A percentile compares a stretch with the other conserved stretches of the same genome.
phyloP scores from a whole-genome alignment of 2,113 vertebrate species.

The Damaliscus lunatus region DNA sequence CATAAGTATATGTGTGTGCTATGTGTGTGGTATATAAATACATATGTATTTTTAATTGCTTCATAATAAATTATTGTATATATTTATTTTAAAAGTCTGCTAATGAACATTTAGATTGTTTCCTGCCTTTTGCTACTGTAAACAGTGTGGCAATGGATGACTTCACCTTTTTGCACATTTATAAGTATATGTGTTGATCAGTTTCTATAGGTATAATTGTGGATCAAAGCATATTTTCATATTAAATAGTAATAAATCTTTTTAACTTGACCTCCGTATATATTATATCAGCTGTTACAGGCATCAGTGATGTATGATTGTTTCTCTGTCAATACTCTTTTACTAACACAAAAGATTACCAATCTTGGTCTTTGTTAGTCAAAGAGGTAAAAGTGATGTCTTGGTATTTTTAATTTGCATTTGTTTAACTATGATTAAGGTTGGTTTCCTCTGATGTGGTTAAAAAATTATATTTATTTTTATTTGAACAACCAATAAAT shows the following conservation, averaged over 20 bases:
- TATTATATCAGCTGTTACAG: neutral
- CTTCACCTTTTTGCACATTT: neutral
- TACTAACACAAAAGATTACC: neutral
- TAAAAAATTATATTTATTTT: conserved; percentile 10
- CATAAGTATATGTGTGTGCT: neutral
- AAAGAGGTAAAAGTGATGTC: neutral
- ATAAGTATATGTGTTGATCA: neutral
- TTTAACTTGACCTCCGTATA: neutral
- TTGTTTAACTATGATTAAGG: neutral
- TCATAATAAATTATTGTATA: neutral
- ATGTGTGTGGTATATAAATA: neutral
- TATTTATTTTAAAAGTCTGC: neutral
- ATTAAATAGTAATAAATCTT: neutral
- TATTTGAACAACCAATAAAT: neutral
- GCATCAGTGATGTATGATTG: neutral
- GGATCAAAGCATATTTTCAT: neutral
- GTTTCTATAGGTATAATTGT: neutral
- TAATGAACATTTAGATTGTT: neutral
- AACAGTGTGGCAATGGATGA: neutral
- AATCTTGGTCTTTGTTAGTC: neutral
- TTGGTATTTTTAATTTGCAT: neutral
- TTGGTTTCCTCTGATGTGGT: neutral
- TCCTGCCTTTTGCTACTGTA: neutral
- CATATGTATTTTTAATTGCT: neutral
- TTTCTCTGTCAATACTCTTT: neutral